Base-by-base conservation (phyloP, 2,113 vertebrate genomes). In the Neodontobutis hainanensis region DNA sequence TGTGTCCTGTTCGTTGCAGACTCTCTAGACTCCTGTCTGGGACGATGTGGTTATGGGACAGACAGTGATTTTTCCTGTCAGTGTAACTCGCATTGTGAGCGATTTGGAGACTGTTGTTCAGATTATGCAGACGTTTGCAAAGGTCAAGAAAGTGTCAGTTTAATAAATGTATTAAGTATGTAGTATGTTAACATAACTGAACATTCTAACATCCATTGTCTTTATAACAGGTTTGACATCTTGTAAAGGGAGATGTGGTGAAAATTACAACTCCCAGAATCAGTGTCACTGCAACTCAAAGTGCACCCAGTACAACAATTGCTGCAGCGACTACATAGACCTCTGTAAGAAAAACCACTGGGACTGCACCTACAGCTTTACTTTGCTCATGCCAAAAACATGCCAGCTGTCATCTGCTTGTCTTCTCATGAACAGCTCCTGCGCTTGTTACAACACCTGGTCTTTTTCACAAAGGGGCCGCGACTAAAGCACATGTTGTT, bases 201-300 rank as follows among this genome's bases (percentile, higher is more conserved):
- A 27, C 19, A n/a, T 27, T 2, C 19, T 27, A 27, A 27, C 19
- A 27, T 27, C 19, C 3, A 3, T 27, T 27, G 4, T 9, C 4
- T n/a, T 38, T 57, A 3, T 0, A 75, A 73, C 2, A 47, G 72
- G 6, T 42, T 27, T 87, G 0, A 74, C 42, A 3, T 95, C 95
- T n/a, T 96, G 96, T 59, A 42, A 70, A 51, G 92, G 91, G 0
- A 91, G 94, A 60, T 96, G 95, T 57, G 71, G 12, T 0, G 94
- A 96, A 68, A 78, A 75, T 15, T 93, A 89, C 40, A 88, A 89
- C 60, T 57, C 56, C 45, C 85, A 90, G 74, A 91, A 94, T 4
- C 1, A 83, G 11, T 95, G 95, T 47, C 95, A 95, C 66, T 96
- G 95, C 60, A 82, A 94, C 59, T 5, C 49, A 5, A 87, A 78